Evolutionary conservation across 2,888 invertebrate genomes (phyloP).

Genomic region (Patella ulyssiponensis): DNA sequence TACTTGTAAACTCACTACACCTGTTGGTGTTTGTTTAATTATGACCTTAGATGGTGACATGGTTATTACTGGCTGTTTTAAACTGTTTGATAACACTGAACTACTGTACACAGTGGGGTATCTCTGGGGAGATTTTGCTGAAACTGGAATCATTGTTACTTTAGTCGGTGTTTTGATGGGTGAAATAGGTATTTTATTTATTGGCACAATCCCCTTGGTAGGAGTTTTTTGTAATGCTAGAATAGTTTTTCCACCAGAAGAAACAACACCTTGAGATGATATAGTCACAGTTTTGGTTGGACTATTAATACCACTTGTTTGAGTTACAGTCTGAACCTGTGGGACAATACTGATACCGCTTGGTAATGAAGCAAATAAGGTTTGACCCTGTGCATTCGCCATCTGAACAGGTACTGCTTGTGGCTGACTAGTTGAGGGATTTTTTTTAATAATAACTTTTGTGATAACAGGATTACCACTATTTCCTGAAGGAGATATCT

Average conservation of each 20-base stretch:
- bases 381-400: slow-evolving; percentile 31
- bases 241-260: slow-evolving; percentile 60
- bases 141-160: slow-evolving; percentile 74
- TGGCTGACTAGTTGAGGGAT: slow-evolving; percentile 63
- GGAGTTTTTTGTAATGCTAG: slow-evolving; percentile 56
- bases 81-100: slow-evolving; percentile 38
- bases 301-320: slow-evolving; percentile 33
- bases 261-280: slow-evolving; percentile 75
- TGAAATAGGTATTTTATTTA: slow-evolving; percentile 65
- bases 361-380: slow-evolving; percentile 17
- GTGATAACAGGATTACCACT: slow-evolving; percentile 58
- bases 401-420: slow-evolving; percentile 60
- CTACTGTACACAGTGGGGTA: slow-evolving; percentile 70
- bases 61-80: slow-evolving; percentile 47
- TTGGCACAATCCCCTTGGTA: slow-evolving; percentile 55
- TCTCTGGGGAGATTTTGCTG: slow-evolving; percentile 81
- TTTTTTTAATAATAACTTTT: slow-evolving; percentile 71
- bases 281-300: slow-evolving; percentile 78
- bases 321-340: slow-evolving; percentile 28
- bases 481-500: slow-evolving; percentile 35
- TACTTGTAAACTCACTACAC: slow-evolving; percentile 46
- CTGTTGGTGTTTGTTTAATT: slow-evolving; percentile 56
- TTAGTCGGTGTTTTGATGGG: slow-evolving; percentile 75
- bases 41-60: slow-evolving; percentile 70
- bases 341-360: slow-evolving; percentile 37